Percentiles rank a stretch among this genome's conserved stretches.
Evolutionary conservation across 1,140 invertebrate species (phyloP).

Genomic region (Chrysopa pallens): DNA sequence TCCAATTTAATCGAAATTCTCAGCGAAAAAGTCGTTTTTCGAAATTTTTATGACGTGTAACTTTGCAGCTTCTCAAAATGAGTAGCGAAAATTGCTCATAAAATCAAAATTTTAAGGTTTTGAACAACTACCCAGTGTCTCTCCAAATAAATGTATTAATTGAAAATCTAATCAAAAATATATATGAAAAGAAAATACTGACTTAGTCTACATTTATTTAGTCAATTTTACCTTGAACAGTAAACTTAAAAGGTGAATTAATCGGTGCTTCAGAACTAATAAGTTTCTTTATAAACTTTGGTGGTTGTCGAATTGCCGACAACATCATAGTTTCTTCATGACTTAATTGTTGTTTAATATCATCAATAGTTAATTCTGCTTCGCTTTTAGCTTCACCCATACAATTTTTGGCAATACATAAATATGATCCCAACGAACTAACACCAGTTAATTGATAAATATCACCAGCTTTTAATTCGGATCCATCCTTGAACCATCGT

Average conservation of each 20-base stretch:
- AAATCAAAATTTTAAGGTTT: too few species aligned
- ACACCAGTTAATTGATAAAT: constrained; percentile 81
- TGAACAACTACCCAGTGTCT: too few species aligned
- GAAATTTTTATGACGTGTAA: too few species aligned
- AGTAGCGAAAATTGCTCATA: too few species aligned
- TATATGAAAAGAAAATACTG: constrained; percentile 3
- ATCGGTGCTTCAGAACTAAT: constrained; percentile 70
- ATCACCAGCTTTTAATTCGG: constrained; percentile 78
- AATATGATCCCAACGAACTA: constrained; percentile 77
- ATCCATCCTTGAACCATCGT: constrained; percentile 80
- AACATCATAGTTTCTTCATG: constrained; percentile 67
- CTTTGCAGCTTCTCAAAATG: too few species aligned
- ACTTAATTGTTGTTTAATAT: constrained; percentile 75
- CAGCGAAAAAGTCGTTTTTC: too few species aligned
- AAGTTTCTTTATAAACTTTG: constrained; percentile 61
- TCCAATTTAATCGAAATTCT: too few species aligned
- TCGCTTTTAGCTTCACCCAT: constrained; percentile 78
- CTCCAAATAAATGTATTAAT: neutral
- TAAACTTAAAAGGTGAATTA: constrained; percentile 60
- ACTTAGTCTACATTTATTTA: too few species aligned
- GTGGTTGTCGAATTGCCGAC: constrained; percentile 58
- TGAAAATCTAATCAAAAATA: constrained; percentile 5
- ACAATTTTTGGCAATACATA: constrained; percentile 76
- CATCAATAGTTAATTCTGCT: constrained; percentile 74
- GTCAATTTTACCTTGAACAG: constrained; percentile 62